Conservation (phyloP, 2,797 vertebrate genomes). For the Atherinosoma microstoma region DNA sequence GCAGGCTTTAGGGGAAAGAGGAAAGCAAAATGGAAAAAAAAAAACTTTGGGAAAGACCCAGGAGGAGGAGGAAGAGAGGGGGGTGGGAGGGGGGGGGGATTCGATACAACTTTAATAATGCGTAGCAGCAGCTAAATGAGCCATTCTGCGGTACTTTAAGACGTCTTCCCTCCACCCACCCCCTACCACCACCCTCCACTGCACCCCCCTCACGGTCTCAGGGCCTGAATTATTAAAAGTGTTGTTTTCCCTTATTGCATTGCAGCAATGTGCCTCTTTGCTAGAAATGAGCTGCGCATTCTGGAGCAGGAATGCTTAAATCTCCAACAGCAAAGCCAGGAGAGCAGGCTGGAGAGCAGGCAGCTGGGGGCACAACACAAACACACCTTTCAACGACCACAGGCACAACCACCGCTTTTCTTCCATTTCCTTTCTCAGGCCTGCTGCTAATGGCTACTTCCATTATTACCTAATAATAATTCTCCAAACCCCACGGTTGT, state of each 20-base stretch:
- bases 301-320: conserved; percentile 61
- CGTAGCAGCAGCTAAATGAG: conserved; percentile 83
- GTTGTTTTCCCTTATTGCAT: conserved; percentile 85
- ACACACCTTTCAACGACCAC: conserved; percentile 11
- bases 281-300: conserved; percentile 72
- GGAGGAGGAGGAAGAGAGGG: conserved; percentile 54
- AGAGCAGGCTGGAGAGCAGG: conserved; percentile 37
- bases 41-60: conserved; percentile 71
- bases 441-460: conserved; percentile 3
- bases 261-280: conserved; percentile 80
- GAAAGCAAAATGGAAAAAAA: conserved; percentile 63
- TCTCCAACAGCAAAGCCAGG: conserved; percentile 52
- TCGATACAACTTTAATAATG: conserved; percentile 84
- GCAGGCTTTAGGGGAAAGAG: conserved; percentile 68
- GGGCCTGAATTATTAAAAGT: conserved; percentile 85
- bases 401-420: not conserved
- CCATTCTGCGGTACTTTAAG: conserved; percentile 81
- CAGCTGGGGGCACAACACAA: conserved; percentile 12
- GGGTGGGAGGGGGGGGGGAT: conserved; percentile 66
- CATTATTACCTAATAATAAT: conserved; percentile 3
- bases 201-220: conserved; percentile 56
- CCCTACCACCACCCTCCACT: not conserved
- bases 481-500: conserved; percentile 1
- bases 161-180: conserved; percentile 43
- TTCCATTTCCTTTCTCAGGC: not conserved